Percentiles rank a stretch among this genome's conserved stretches.
These are phyloP conservation scores for Pseudolaguvia tuberculata DNA, from an alignment of 2,113 vertebrate species.

Conservation along the genomic window DNA sequence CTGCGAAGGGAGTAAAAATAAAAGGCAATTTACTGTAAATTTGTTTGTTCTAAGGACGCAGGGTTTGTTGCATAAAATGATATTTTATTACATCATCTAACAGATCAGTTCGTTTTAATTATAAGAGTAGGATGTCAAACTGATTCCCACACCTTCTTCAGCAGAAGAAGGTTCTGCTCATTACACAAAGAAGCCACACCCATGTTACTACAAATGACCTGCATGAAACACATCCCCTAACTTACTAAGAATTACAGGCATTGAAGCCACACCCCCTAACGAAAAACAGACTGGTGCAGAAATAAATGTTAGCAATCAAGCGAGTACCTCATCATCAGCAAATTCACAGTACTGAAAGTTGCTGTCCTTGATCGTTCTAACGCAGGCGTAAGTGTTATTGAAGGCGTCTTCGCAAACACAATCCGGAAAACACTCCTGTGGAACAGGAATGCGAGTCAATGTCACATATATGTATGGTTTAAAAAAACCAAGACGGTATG, in stretches of 20 bases:
- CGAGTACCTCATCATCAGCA: conserved; percentile 67
- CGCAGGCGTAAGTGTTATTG: conserved; percentile 78
- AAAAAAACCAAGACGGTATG: background rate
- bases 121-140: too few relatives aligned
- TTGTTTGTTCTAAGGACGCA: too few relatives aligned
- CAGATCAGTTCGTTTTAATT: too few relatives aligned
- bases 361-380: conserved; percentile 57
- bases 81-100: too few relatives aligned
- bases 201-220: background rate
- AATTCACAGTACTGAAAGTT: conserved; percentile 79
- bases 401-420: conserved; percentile 75
- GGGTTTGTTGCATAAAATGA: too few relatives aligned
- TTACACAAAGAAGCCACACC: background rate
- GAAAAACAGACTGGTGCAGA: too few relatives aligned
- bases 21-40: background rate
- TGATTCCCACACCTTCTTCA: background rate
- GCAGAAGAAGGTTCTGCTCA: too few relatives aligned
- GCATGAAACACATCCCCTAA: too few relatives aligned
- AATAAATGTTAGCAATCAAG: background rate
- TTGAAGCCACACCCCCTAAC: background rate
- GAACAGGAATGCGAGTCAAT: conserved; percentile 1
- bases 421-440: conserved; percentile 75
- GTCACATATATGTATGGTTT: too few relatives aligned
- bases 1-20: conserved; percentile 43
- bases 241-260: too few relatives aligned